Base-by-base conservation (phyloP, 2,888 invertebrate genomes). In the Melanophora roralis region DNA sequence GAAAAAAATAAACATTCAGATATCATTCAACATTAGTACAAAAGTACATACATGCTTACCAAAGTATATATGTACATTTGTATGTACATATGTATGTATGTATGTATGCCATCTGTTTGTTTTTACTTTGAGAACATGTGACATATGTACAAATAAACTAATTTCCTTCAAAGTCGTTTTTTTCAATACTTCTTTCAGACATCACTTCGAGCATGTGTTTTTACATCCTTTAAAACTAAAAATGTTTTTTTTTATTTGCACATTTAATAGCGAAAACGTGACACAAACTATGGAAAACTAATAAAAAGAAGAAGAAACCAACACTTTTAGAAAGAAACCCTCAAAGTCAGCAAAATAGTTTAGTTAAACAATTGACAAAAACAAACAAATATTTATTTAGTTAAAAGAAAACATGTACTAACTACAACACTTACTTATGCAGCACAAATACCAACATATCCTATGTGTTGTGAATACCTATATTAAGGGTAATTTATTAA, bases 191-290 rank as follows among this genome's bases (percentile, higher is more conserved):
- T 12, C 38, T 34, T 19, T 34, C 45, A 34, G 62, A n/a, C 27
- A 16, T 8, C 5, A 27, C 45, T 38, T 23, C 11, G 14, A 23
- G 32, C 60, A 60, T 51, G 51, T 60, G 27, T 67, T 40, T 45
- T 57, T 62, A 65, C 57, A 9, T 59, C n/a, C 21, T 36, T 16
- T n/a, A 32, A 27, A 27, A 27, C 9, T 55, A 32, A 36, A 19
- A 55, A 67, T 53, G 40, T 43, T 19, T 14, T 3, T 14, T 53
- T 45, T 21, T 59, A n/a, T 12, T 62, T 36, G 8, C 1, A 9
- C 19, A 69, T 75, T 79, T 65, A 65, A 75, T 71, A 75, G 64
- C 34, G 49, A 71, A 75, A 79, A 60, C 75, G 74, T 75, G 74
- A 71, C 59, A 59, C 38, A 38, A 65, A 49, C 59, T 45, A 57